Percentiles rank a stretch among this genome's conserved stretches.
phyloP scores from a whole-genome alignment of 2,797 vertebrate species.

The Spea hammondii region DNA sequence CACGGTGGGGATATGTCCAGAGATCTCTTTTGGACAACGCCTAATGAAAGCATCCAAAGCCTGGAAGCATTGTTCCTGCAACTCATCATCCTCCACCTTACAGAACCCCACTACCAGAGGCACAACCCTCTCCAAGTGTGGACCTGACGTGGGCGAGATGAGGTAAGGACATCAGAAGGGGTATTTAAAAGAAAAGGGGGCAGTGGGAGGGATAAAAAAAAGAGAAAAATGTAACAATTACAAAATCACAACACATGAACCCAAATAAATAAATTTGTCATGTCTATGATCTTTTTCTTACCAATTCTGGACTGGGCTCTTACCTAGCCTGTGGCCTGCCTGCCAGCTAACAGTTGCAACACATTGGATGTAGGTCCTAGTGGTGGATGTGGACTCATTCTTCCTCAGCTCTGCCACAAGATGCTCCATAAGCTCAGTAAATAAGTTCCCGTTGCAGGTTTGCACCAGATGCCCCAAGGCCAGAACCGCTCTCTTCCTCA shows the following conservation, averaged over 20 bases:
- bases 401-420: constrained; percentile 74
- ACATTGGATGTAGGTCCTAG: constrained; percentile 90
- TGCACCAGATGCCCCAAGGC: constrained; percentile 88
- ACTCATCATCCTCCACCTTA: constrained; percentile 85
- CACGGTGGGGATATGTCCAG: constrained; percentile 77
- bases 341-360: constrained; percentile 85
- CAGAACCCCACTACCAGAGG: constrained; percentile 87
- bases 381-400: constrained; percentile 72
- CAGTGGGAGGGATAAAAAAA: background rate
- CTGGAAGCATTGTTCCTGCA: constrained; percentile 91
- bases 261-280: too few relatives aligned
- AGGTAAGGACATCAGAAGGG: background rate
- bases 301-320: constrained; percentile 12
- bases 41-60: constrained; percentile 90
- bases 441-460: constrained; percentile 81
- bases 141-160: constrained; percentile 67
- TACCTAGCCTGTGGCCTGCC: constrained; percentile 90
- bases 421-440: constrained; percentile 85
- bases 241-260: too few relatives aligned
- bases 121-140: constrained; percentile 86
- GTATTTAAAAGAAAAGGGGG: background rate
- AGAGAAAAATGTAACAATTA: background rate
- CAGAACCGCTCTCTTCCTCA: constrained; percentile 87
- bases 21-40: constrained; percentile 86
- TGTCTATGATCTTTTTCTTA: too few relatives aligned